A percentile compares a stretch with the other conserved stretches of the same genome.
phyloP scores from a whole-genome alignment of 2,797 vertebrate genomes.

The Coendou prehensilis region DNA sequence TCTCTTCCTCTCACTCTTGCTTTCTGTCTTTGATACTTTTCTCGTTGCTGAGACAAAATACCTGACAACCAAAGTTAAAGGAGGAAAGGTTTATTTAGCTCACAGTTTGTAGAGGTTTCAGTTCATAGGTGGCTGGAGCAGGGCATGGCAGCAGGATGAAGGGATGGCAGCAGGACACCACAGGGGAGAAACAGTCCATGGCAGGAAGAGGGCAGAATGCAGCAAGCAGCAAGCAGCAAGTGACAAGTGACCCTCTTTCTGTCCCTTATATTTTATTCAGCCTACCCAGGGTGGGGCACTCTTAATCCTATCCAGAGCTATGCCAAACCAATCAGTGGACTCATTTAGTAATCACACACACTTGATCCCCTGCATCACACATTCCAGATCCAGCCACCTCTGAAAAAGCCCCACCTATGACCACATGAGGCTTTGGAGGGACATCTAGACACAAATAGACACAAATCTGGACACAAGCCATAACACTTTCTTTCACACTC shows the following conservation, averaged over 20 bases:
- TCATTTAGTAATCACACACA: background rate
- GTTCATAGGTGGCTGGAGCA: background rate
- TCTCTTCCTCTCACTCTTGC: background rate
- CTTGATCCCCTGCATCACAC: background rate
- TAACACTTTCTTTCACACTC: background rate
- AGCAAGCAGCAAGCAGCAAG: background rate
- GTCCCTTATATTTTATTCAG: background rate
- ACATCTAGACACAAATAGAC: background rate
- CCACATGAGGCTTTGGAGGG: background rate
- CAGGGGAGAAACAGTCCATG: background rate
- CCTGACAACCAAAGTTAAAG: background rate
- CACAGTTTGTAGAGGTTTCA: background rate
- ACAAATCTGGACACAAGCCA: background rate
- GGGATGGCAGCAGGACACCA: no score
- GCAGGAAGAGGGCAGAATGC: background rate
- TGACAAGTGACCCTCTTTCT: background rate
- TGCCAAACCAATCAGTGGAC: background rate
- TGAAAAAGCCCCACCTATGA: background rate
- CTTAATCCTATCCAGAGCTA: background rate
- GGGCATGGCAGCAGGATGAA: background rate
- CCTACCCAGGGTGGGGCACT: background rate
- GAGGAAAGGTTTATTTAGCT: background rate
- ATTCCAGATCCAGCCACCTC: background rate
- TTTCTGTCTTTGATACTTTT: background rate
- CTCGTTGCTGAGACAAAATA: background rate